phyloP scores from a whole-genome alignment of 2,888 invertebrate genomes.

The Apantesis nais region DNA sequence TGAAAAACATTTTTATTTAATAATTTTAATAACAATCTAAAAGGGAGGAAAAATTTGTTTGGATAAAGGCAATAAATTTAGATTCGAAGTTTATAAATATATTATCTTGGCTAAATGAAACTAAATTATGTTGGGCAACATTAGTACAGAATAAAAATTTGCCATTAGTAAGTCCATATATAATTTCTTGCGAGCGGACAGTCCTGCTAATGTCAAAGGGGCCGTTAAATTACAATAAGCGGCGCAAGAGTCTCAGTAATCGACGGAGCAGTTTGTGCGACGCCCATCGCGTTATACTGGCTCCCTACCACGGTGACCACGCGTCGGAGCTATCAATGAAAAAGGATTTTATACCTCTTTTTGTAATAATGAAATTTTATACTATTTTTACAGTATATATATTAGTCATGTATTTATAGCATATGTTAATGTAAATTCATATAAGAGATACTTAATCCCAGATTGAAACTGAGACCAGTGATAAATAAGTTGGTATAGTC shows the following conservation, averaged over 20 bases:
- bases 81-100: not conserved
- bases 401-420: not conserved
- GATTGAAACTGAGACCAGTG: no score
- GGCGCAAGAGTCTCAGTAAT: slow-evolving; percentile 66
- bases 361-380: no score
- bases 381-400: no score
- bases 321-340: not conserved
- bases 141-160: slow-evolving; percentile 18
- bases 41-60: no score
- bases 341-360: not conserved
- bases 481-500: no score
- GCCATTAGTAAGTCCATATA: slow-evolving; percentile 23
- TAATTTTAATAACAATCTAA: no score
- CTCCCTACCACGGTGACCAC: slow-evolving; percentile 66
- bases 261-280: slow-evolving; percentile 66
- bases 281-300: slow-evolving; percentile 77
- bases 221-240: slow-evolving; percentile 71
- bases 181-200: slow-evolving; percentile 49
- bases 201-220: slow-evolving; percentile 62
- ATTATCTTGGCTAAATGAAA: not conserved
- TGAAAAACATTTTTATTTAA: no score
- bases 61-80: not conserved
- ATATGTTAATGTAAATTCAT: not conserved
- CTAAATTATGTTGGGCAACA: not conserved
- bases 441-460: not conserved